phyloP scores from a whole-genome alignment of 2,797 vertebrate genomes.

The Alauda arvensis region DNA sequence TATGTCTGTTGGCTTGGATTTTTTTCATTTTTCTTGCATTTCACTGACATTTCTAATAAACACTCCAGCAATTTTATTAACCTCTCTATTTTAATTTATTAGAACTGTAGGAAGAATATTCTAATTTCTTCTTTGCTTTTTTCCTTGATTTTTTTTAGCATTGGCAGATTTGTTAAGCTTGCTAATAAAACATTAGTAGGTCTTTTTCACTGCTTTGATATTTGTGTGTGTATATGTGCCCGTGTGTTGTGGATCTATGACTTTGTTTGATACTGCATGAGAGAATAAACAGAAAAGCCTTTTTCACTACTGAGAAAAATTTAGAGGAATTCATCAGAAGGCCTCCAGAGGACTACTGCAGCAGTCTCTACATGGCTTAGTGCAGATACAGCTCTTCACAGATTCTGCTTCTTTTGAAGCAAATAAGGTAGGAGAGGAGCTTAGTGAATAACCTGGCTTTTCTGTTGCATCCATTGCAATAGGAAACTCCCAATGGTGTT shows the following conservation, averaged over 20 bases:
- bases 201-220: background rate
- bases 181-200: background rate
- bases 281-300: background rate
- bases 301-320: background rate
- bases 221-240: background rate
- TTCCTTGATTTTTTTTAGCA: background rate
- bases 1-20: background rate
- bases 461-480: background rate
- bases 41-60: background rate
- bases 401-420: background rate
- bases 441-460: background rate
- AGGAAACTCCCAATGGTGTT: background rate
- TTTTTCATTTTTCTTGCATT: background rate
- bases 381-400: background rate
- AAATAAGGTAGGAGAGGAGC: background rate
- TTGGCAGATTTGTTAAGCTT: background rate
- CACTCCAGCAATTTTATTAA: background rate
- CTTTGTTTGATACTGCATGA: background rate
- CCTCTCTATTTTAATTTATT: background rate
- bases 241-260: rapidly evolving
- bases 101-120: background rate
- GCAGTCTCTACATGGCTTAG: background rate
- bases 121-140: background rate
- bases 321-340: background rate
- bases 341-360: background rate